These are phyloP conservation scores for Mallotus villosus DNA, from an alignment of 2,797 vertebrate genomes.

Conservation along the genomic window DNA sequence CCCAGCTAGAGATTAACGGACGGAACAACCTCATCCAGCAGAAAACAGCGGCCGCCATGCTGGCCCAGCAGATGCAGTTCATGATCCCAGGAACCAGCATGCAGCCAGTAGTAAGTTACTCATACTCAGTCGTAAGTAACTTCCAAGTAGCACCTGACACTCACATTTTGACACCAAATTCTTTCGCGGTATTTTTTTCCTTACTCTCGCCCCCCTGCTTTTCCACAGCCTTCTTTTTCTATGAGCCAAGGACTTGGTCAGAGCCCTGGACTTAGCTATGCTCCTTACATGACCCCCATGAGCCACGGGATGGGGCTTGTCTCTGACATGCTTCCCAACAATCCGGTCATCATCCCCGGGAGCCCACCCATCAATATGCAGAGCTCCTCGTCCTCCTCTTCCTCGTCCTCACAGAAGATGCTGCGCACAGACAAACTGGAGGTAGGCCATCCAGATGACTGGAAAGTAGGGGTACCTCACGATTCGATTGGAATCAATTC, in stretches of 20 bases:
- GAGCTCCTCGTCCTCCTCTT: slow-evolving; percentile 85
- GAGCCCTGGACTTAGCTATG: slow-evolving; percentile 90
- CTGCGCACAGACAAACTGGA: slow-evolving; percentile 97
- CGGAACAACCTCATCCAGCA: slow-evolving; percentile 99
- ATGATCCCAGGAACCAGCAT: slow-evolving; percentile 95
- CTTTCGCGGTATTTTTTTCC: slow-evolving; percentile 15
- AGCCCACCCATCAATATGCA: slow-evolving; percentile 87
- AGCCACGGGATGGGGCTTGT: slow-evolving; percentile 94
- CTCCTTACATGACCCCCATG: slow-evolving; percentile 90
- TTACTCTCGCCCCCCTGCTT: slow-evolving; percentile 48
- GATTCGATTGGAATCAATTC: too few species aligned
- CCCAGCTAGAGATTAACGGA: slow-evolving; percentile 98
- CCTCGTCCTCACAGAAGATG: slow-evolving; percentile 92
- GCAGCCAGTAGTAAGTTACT: slow-evolving; percentile 86
- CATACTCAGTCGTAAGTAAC: slow-evolving; percentile 7
- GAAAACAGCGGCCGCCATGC: slow-evolving; percentile 96
- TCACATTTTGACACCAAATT: background rate
- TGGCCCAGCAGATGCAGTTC: slow-evolving; percentile 99
- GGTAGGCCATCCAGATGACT: slow-evolving; percentile 72
- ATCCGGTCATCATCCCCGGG: slow-evolving; percentile 86
- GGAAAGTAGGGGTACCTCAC: too few species aligned
- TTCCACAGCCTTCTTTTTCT: slow-evolving; percentile 83
- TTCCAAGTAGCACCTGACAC: background rate
- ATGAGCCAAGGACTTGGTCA: slow-evolving; percentile 89
- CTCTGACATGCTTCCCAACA: slow-evolving; percentile 90